Evolutionary conservation across 2,888 invertebrate species (phyloP), one percentile per base, ranked within the genome.

Genomic region (Cheilosia vernalis): DNA sequence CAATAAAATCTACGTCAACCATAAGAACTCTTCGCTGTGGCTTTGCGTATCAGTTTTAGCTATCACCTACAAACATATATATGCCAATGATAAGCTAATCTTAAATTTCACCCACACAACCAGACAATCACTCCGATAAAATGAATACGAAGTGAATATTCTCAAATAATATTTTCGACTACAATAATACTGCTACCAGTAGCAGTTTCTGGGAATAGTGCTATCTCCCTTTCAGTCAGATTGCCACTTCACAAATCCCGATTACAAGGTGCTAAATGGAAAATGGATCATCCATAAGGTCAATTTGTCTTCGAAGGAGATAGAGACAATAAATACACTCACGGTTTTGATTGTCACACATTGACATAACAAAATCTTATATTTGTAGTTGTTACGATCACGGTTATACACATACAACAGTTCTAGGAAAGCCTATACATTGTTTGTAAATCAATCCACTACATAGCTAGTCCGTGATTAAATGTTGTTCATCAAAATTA

Each of bases 251-350:
- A 42, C 40, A 51, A 37, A 56, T 49, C 33, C 67, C 49, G 72
- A 67, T 78, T 67, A 63, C 33, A 72, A 66, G 47, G 72, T 76
- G 58, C 64, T 76, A 56, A 77, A 66, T 82, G 61, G 55, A 51
- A 56, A 77, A 66, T 82, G 61, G 55, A 51, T 70, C 64, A 64
- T 44, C 21, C 13, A 24, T 49, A 82, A 66, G 82, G 82, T 82
- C 82, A 78, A 72, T 56, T 72, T 61, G 60, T 30, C 55, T 24
- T 13, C 37, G 61, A 67, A 19, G 63, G 47, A 82, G 60, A 82
- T 49, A 72, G 42, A 70, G 58, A 58, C 66, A 47, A 27, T 67
- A 40, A 40, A 19, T 53, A 72, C 61, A 42, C 24, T 53, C 30
- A 40, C 30, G 51, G 60, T 76, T 76, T 60, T 17, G 9, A 47